Conservation (phyloP, 2,888 invertebrate species). For the Eupithecia centaureata region DNA sequence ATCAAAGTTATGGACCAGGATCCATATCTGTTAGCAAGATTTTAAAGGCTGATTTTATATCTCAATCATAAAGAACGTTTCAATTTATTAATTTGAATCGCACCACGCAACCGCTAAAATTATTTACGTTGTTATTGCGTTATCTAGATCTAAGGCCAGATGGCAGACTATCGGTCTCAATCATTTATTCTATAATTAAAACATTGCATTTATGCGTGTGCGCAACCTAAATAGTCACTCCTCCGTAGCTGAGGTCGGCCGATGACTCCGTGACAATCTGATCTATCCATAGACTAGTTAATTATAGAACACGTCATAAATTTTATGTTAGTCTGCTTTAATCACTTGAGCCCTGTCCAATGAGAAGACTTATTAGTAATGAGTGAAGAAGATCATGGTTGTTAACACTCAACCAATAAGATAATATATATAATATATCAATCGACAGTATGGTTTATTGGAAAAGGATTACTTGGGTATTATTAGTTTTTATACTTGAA, state of each 20-base stretch:
- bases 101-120: slow-evolving; percentile 30
- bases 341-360: background rate
- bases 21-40: slow-evolving; percentile 10
- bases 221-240: slow-evolving; percentile 44
- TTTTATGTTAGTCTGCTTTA: slow-evolving; percentile 24
- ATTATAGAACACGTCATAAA: slow-evolving; percentile 39
- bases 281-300: slow-evolving; percentile 44
- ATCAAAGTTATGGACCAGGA: slow-evolving; percentile 2
- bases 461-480: background rate
- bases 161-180: slow-evolving; percentile 44
- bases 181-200: slow-evolving; percentile 46
- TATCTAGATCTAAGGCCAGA: slow-evolving; percentile 44
- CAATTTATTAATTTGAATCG: slow-evolving; percentile 16
- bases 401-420: no score
- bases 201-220: slow-evolving; percentile 42
- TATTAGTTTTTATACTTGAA: no score
- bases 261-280: slow-evolving; percentile 44
- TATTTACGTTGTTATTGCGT: slow-evolving; percentile 36
- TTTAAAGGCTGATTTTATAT: slow-evolving; percentile 9
- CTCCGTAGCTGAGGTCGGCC: slow-evolving; percentile 45
- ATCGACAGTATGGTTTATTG: background rate
- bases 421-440: no score
- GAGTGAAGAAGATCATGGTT: no score
- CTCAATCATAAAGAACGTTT: slow-evolving; percentile 10
- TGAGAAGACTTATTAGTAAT: background rate